These are phyloP conservation scores for Luscinia megarhynchos DNA, from an alignment of 2,797 vertebrate species.

Conservation along the genomic window DNA sequence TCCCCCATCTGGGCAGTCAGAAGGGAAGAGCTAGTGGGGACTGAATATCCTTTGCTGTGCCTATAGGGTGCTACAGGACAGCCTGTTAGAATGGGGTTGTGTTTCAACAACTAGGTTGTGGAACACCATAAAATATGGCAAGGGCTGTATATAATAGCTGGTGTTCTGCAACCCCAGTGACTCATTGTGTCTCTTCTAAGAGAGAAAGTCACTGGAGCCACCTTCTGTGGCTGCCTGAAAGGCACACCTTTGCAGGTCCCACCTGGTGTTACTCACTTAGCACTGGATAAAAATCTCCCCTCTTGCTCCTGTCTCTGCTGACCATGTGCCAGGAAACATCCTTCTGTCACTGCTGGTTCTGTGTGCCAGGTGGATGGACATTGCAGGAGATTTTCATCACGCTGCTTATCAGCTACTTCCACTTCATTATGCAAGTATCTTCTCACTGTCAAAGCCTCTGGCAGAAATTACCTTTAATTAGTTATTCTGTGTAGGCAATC, in stretches of 20 bases:
- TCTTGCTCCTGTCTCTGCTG: conserved; percentile 54
- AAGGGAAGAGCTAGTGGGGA: not conserved
- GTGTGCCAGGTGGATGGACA: not conserved
- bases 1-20: not conserved
- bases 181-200: conserved; percentile 29
- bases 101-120: not conserved
- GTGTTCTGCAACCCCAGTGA: conserved; percentile 55
- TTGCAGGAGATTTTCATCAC: conserved; percentile 25
- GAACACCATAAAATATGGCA: not conserved
- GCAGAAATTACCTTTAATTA: conserved; percentile 35
- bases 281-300: conserved; percentile 63
- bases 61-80: not conserved
- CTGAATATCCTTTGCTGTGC: not conserved
- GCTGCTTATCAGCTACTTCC: conserved; percentile 40
- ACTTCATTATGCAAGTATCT: not conserved
- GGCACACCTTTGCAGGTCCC: conserved; percentile 15
- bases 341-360: conserved; percentile 38
- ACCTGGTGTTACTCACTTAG: conserved; percentile 66
- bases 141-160: not conserved
- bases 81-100: not conserved
- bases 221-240: conserved; percentile 39
- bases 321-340: conserved; percentile 36
- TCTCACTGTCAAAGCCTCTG: not conserved
- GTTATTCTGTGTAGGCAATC: not conserved
- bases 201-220: conserved; percentile 54